Evolutionary conservation across 1,140 invertebrate species (phyloP), one percentile per base, ranked within the genome.

Genomic region (Nautilus pompilius): DNA sequence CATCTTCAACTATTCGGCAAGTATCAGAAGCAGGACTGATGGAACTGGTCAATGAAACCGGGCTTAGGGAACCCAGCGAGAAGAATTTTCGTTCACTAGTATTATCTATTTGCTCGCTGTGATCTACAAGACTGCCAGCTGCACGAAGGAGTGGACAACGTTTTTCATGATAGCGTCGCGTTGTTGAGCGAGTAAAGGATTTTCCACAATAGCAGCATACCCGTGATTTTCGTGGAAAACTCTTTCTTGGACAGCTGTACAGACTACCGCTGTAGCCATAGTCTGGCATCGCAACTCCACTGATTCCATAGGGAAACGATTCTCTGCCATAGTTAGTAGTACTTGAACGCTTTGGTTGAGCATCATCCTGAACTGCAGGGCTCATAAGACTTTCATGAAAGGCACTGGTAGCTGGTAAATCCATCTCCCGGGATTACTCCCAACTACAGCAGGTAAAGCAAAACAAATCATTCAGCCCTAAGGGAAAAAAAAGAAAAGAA

Each of bases 111-210:
- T 53, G 49, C 29, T 53, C 49, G 17, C 70, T 68, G 20, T 66
- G 60, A 41, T 72, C 70, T 48, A 74, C 66, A 55, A 71, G 67
- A 28, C 74, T 72, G 29, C 72, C 74, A 4, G 74, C 70, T 26
- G 75, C 75, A 20, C 75, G 48, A 22, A 76, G 55, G 10, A 76
- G 56, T 8, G 77, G 77, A 60, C 77, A 79, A 17, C 77, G 71
- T 49, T 73, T 76, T 62, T 79, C 77, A 63, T 79, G 77, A 60
- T 79, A 79, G 13, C 77, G 70, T 56, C 77, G 65, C 2, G 77
- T 79, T 53, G 77, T 79, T 15, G 77, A 79, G 8, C 77, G 68
- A 4, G 77, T 79, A 60, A 79, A 79, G 15, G 77, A 74, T 67
- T 79, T 79, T 34, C 69, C 66, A 62, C 77, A 79, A 53, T 74